A percentile compares a stretch with the other conserved stretches of the same genome.
phyloP scores from a whole-genome alignment of 2,797 vertebrate species.

The Xyrichtys novacula region DNA sequence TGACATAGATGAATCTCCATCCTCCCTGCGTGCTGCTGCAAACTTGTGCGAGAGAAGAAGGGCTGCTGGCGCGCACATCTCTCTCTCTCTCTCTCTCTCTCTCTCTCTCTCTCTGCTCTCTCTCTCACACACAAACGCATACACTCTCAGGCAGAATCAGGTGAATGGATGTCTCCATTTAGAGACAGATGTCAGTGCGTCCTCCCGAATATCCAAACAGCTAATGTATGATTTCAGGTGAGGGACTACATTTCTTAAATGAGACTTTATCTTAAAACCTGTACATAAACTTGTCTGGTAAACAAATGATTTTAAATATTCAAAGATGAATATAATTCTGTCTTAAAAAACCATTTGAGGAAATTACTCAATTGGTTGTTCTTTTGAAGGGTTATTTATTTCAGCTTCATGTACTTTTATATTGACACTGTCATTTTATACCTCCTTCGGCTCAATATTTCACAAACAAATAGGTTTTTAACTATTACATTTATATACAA shows the following conservation, averaged over 20 bases:
- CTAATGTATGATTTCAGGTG: constrained; percentile 41
- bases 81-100: constrained; percentile 28
- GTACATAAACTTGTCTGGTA: no score
- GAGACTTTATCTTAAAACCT: no score
- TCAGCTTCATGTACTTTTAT: no score
- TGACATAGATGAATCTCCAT: constrained; percentile 55
- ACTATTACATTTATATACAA: no score
- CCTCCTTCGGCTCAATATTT: neutral
- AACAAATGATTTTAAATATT: no score
- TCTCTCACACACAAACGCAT: neutral
- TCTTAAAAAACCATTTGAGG: no score
- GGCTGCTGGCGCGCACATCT: constrained; percentile 39
- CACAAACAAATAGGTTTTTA: neutral
- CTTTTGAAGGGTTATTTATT: no score
- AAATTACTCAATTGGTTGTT: no score
- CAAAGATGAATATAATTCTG: no score
- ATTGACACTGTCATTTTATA: no score
- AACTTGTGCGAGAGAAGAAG: constrained; percentile 60
- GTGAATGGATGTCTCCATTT: constrained; percentile 53
- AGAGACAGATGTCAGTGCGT: constrained; percentile 18
- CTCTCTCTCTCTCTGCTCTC: constrained; percentile 17
- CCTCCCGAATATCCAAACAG: constrained; percentile 10
- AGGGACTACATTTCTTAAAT: no score
- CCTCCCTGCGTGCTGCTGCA: constrained; percentile 44
- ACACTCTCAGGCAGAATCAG: constrained; percentile 15